Percentiles rank a stretch among this genome's conserved stretches.
phyloP scores from a whole-genome alignment of 2,113 vertebrate genomes.

The Chlorodrepanis virens region DNA sequence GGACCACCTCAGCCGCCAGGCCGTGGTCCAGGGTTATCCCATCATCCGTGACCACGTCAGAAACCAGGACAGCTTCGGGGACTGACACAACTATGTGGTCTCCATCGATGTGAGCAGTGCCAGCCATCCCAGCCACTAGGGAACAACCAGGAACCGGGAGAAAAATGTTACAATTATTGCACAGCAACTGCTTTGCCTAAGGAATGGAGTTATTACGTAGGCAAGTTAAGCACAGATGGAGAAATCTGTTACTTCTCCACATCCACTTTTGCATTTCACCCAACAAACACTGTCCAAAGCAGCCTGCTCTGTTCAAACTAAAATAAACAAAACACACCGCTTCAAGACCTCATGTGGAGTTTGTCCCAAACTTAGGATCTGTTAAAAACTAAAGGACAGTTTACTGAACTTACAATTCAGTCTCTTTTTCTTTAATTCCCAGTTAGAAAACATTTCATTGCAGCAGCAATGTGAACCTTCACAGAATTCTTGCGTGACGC shows the following conservation, averaged over 20 bases:
- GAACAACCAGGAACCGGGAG: constrained; percentile 55
- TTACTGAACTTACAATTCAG: not conserved
- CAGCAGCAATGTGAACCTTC: not conserved
- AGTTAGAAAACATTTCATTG: not conserved
- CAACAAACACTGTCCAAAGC: not conserved
- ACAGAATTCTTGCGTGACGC: not conserved
- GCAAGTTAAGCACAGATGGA: not conserved
- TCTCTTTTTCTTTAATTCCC: not conserved
- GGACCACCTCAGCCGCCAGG: constrained; percentile 90
- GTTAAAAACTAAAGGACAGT: not conserved
- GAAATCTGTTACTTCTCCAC: not conserved
- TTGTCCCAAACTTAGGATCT: not conserved
- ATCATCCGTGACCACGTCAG: constrained; percentile 93
- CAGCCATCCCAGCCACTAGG: constrained; percentile 93
- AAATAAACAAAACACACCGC: not conserved
- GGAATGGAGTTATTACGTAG: not conserved
- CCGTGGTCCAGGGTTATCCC: constrained; percentile 91
- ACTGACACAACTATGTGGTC: constrained; percentile 99
- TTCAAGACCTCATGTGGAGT: not conserved
- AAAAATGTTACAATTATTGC: constrained; percentile 33
- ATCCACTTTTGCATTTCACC: not conserved
- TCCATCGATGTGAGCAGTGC: constrained; percentile 94
- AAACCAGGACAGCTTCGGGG: constrained; percentile 94
- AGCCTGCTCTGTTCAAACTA: not conserved
- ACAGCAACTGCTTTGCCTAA: not conserved